These are phyloP conservation scores for Cryptotermes secundus DNA, from an alignment of 1,140 invertebrate genomes.

Conservation along the genomic window DNA sequence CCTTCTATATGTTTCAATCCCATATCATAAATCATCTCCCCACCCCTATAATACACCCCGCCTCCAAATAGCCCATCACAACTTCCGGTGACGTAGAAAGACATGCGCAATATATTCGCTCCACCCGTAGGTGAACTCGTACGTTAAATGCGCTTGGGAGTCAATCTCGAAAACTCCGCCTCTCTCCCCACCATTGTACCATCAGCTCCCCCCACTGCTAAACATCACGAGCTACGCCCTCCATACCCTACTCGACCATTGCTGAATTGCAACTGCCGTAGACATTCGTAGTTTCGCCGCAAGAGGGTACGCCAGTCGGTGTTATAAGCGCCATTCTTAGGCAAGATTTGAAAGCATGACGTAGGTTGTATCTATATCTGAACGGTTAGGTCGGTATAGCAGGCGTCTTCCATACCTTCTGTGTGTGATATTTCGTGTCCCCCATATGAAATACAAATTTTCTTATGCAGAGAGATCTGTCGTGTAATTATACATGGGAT, in stretches of 20 bases:
- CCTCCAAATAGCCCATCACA: conserved; percentile 21
- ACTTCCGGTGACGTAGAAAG: conserved; percentile 27
- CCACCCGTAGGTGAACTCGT: conserved; percentile 10
- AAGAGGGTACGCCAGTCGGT: not conserved
- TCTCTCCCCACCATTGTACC: not conserved
- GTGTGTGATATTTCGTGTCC: too few relatives aligned
- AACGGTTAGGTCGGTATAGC: not conserved
- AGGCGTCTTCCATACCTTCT: not conserved
- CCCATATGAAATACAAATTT: too few relatives aligned
- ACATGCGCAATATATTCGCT: conserved; percentile 20
- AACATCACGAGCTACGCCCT: not conserved
- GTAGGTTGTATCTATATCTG: not conserved
- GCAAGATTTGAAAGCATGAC: not conserved
- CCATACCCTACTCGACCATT: not conserved
- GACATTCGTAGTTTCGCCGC: not conserved
- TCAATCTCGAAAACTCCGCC: not conserved
- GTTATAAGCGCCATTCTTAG: not conserved
- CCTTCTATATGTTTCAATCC: not conserved
- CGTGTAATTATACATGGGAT: too few relatives aligned
- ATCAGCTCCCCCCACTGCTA: not conserved
- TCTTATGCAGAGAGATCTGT: too few relatives aligned
- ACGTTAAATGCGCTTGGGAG: conserved; percentile 21
- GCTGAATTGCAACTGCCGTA: not conserved
- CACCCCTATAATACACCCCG: conserved; percentile 24
- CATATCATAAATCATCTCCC: conserved; percentile 28